Percentiles rank a stretch among this genome's conserved stretches.
phyloP scores from a whole-genome alignment of 2,113 vertebrate species.

The Ovis aries region ARS-UI_Ramb_v3.0 NC_056057.1:92278501-92279000 shows the following conservation, averaged over 20 bases:
- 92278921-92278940: neutral
- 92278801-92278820: neutral
- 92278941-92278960: neutral
- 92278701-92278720: neutral
- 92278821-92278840: neutral
- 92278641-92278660: neutral
- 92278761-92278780: neutral
- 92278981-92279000: neutral
- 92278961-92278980: neutral
- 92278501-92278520: neutral
- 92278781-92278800: neutral
- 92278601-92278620: neutral
- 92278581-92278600: neutral
- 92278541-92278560: neutral
- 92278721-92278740: neutral
- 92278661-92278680: neutral
- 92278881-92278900: rapidly evolving
- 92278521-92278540: neutral
- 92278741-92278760: neutral
- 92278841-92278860: neutral
- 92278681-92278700: neutral
- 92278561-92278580: neutral
- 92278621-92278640: neutral
- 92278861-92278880: neutral
- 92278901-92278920: neutral